phyloP scores from a whole-genome alignment of 2,888 invertebrate species.

The Helicoverpa assulta region DNA sequence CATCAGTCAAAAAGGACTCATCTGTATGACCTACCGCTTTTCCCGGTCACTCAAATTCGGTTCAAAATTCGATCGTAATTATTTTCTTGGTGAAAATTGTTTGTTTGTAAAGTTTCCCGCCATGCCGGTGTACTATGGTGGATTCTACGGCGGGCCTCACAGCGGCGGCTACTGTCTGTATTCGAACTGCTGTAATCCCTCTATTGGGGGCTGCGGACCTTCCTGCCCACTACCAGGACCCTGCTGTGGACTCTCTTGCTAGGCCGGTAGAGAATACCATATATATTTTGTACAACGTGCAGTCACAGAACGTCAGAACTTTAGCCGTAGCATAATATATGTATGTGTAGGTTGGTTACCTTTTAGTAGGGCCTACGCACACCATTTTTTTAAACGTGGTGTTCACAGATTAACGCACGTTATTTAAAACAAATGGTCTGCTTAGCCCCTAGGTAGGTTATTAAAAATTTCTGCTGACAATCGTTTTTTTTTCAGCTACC shows the following conservation, averaged over 20 bases:
- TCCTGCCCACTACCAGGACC: conserved; percentile 69
- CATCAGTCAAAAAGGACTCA: background rate
- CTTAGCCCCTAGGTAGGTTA: too few relatives aligned
- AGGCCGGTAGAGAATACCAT: conserved; percentile 49
- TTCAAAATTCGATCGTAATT: background rate
- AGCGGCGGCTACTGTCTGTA: conserved; percentile 80
- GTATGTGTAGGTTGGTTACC: too few relatives aligned
- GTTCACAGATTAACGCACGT: too few relatives aligned
- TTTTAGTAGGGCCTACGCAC: too few relatives aligned
- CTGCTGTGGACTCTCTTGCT: conserved; percentile 71
- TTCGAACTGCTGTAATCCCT: conserved; percentile 68
- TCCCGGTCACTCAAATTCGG: conserved; percentile 7
- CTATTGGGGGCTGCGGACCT: conserved; percentile 74
- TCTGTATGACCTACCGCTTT: conserved; percentile 1
- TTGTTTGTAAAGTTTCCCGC: conserved; percentile 25
- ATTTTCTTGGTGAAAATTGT: conserved; percentile 11
- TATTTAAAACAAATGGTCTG: too few relatives aligned
- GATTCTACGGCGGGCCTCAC: conserved; percentile 81
- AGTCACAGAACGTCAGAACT: too few relatives aligned
- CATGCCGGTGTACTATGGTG: conserved; percentile 84
- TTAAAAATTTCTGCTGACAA: too few relatives aligned
- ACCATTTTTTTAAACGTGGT: too few relatives aligned
- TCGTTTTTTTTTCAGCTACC: conserved; percentile 31
- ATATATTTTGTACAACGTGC: too few relatives aligned
- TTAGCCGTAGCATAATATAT: too few relatives aligned